These are phyloP conservation scores for Nomia melanderi DNA, from an alignment of 1,140 invertebrate species.

Conservation along the genomic window DNA sequence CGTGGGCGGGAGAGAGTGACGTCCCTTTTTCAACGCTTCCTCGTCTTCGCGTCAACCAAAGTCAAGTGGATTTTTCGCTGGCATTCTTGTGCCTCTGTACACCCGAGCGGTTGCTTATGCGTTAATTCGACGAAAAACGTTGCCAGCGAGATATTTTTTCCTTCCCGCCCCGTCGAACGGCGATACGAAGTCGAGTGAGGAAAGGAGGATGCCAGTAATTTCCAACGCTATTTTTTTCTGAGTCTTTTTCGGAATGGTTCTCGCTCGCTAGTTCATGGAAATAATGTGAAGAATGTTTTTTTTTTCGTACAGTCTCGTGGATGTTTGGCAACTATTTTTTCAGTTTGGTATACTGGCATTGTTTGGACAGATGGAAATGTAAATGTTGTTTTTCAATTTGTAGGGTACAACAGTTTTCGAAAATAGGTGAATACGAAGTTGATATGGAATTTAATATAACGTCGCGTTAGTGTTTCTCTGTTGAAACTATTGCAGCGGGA, in stretches of 20 bases:
- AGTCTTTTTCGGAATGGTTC: neutral
- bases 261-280: too few species aligned
- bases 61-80: conserved; percentile 43
- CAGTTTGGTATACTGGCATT: too few species aligned
- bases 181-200: neutral
- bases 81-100: conserved; percentile 5
- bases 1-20: neutral
- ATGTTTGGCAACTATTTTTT: too few species aligned
- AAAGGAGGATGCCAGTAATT: neutral
- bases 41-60: conserved; percentile 38
- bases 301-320: too few species aligned
- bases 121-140: conserved; percentile 15
- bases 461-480: too few species aligned
- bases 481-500: too few species aligned
- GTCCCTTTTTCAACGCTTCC: conserved; percentile 50
- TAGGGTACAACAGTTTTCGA: too few species aligned
- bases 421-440: too few species aligned
- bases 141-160: neutral
- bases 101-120: neutral
- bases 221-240: neutral
- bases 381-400: too few species aligned
- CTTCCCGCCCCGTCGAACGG: neutral
- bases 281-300: too few species aligned
- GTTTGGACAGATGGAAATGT: too few species aligned
- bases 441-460: too few species aligned